Evolutionary conservation across 2,113 vertebrate genomes (phyloP), one percentile per base, ranked within the genome.

Genomic region (Sus scrofa): DNA sequence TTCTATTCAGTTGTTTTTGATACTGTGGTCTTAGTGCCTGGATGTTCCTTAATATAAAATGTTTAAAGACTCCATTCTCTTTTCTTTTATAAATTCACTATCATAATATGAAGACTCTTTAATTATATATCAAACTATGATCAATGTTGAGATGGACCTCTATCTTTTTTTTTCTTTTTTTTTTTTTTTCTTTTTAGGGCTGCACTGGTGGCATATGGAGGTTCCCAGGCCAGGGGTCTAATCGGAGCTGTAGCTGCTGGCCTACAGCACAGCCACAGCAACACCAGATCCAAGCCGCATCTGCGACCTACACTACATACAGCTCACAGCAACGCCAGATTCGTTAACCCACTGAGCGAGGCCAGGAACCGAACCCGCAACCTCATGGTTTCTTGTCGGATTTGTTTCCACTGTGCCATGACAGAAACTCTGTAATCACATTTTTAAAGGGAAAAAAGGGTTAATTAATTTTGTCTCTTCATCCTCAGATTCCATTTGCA

Each of bases 371-470:
- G 26, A 74, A 50, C 39, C n/a, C n/a, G n/a, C n/a, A n/a, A n/a
- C n/a, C n/a, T n/a, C n/a, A n/a, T n/a, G n/a, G n/a, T n/a, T n/a
- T n/a, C n/a, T n/a, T n/a, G n/a, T n/a, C n/a, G n/a, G n/a, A n/a
- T n/a, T n/a, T n/a, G n/a, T n/a, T n/a, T n/a, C n/a, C n/a, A n/a
- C n/a, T n/a, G n/a, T n/a, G n/a, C n/a, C n/a, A n/a, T 27, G 37
- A 13, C 26, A 74, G 37, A 22, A 39, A 73, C 39, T 39, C 39
- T 74, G 7, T 74, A 92, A 88, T 65, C 54, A 78, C 37, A 68
- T 84, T n/a, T 96, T 86, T 74, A 96, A 94, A 91, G 22, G 54
- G 94, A 96, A 95, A 84, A 58, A 7, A 93, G 89, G 50, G 96
- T 34, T 1, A 85, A 98, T 77, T 3, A 92, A 75, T 97, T 81